Evolutionary conservation across 2,113 vertebrate genomes (phyloP).

Genomic region (Myiozetetes cayanensis): DNA sequence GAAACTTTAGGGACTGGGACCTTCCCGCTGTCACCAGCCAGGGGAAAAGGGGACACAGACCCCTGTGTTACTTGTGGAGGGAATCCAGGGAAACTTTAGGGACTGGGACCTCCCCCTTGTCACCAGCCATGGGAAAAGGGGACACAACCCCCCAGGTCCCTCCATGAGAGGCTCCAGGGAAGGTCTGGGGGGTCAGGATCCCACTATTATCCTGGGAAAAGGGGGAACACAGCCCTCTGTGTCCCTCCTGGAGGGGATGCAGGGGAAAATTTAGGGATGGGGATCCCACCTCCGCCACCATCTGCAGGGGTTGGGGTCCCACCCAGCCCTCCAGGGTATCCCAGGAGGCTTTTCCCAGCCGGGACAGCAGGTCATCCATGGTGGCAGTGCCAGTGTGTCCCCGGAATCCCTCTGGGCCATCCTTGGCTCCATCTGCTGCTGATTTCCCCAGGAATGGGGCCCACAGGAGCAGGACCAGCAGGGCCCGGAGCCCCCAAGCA

Average conservation of each 20-base stretch:
- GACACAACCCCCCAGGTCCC: background rate
- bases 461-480: background rate
- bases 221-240: background rate
- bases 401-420: background rate
- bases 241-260: background rate
- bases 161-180: too few relatives aligned
- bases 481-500: rapidly evolving
- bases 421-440: background rate
- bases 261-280: background rate
- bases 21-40: background rate
- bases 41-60: background rate
- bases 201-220: background rate
- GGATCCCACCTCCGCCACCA: slow-evolving; percentile 55
- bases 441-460: background rate
- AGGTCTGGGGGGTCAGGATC: too few relatives aligned
- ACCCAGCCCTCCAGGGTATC: slow-evolving; percentile 49
- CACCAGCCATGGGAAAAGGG: too few relatives aligned
- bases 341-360: slow-evolving; percentile 12
- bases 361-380: slow-evolving; percentile 3
- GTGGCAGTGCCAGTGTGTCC: background rate
- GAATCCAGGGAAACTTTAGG: background rate
- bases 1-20: background rate
- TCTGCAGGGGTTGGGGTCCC: slow-evolving; percentile 37
- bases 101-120: background rate
- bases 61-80: too few relatives aligned